Conservation (phyloP, 2,888 invertebrate species). For the Macrophya alboannulata region DNA sequence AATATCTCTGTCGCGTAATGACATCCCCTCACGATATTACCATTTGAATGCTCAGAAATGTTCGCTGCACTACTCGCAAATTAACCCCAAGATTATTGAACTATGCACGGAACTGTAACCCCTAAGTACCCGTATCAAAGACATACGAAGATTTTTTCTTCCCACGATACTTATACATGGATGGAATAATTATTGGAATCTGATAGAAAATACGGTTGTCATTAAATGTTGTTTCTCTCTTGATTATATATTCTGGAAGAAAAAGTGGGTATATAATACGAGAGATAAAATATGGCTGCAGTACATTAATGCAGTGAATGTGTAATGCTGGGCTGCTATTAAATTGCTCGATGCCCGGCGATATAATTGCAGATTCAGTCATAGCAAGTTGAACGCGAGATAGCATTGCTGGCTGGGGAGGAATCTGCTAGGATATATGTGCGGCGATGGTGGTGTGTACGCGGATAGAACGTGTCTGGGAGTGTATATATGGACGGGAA, state of each 20-base stretch:
- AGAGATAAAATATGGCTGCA: not conserved
- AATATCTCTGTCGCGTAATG: conserved; percentile 37
- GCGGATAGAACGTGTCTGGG: not conserved
- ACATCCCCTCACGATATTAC: conserved; percentile 68
- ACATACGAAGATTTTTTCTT: too few relatives aligned
- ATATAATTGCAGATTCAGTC: conserved; percentile 41
- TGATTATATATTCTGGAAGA: not conserved
- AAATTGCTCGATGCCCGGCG: conserved; percentile 21
- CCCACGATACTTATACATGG: not conserved
- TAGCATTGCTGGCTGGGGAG: conserved; percentile 28
- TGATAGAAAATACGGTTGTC: not conserved
- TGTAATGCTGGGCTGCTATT: conserved; percentile 18
- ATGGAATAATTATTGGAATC: not conserved
- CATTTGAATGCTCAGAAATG: conserved; percentile 72
- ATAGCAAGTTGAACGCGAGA: conserved; percentile 25
- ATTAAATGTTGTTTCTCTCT: not conserved
- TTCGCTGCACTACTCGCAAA: conserved; percentile 47
- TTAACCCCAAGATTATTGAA: conserved; percentile 31
- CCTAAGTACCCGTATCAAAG: not conserved
- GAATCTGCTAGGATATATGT: conserved; percentile 33
- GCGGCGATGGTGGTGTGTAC: not conserved
- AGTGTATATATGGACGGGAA: conserved; percentile 36
- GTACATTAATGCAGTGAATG: not conserved
- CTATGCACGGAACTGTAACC: not conserved
- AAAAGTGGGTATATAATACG: not conserved